Percentiles rank a stretch among this genome's conserved stretches.
Evolutionary conservation across 2,888 invertebrate genomes (phyloP).

Genomic region (Magallana nippona): DNA sequence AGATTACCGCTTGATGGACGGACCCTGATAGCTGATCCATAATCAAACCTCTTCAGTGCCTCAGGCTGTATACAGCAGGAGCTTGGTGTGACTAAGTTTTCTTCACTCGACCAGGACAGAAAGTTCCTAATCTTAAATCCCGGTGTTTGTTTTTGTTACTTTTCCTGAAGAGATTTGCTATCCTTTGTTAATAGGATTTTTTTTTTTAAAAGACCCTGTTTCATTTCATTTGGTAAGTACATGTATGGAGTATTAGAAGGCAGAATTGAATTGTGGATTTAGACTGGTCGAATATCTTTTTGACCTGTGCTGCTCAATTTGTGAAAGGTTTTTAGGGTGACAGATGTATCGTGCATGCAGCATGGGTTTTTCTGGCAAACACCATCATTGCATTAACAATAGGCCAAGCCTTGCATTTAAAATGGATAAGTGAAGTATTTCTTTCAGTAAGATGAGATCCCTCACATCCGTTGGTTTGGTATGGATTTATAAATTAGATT

Average conservation of each 20-base stretch:
- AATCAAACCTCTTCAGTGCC: conserved; percentile 1
- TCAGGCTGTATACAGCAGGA: conserved; percentile 1
- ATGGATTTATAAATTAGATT: conserved; percentile 14
- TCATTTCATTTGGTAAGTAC: conserved; percentile 10
- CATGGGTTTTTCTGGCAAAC: background rate
- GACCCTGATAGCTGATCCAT: conserved; percentile 4
- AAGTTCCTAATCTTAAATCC: conserved; percentile 32
- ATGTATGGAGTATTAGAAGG: background rate
- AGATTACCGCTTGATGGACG: conserved; percentile 15
- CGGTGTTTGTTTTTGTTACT: conserved; percentile 24
- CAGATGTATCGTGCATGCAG: background rate
- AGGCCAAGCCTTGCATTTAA: background rate
- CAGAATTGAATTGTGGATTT: background rate
- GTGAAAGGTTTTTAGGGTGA: background rate
- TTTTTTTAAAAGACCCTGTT: background rate
- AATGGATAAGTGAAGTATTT: background rate
- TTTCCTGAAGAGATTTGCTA: conserved; percentile 8
- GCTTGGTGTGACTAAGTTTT: conserved; percentile 17
- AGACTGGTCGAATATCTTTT: background rate
- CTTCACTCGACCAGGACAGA: background rate
- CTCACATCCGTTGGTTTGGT: background rate
- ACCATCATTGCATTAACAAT: background rate
- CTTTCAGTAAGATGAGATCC: conserved; percentile 2
- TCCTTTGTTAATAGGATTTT: background rate
- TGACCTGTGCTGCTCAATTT: background rate